A percentile compares a stretch with the other conserved stretches of the same genome.
Conservation (phyloP, 2,888 invertebrate species). For the Ophion slaviceki region DNA sequence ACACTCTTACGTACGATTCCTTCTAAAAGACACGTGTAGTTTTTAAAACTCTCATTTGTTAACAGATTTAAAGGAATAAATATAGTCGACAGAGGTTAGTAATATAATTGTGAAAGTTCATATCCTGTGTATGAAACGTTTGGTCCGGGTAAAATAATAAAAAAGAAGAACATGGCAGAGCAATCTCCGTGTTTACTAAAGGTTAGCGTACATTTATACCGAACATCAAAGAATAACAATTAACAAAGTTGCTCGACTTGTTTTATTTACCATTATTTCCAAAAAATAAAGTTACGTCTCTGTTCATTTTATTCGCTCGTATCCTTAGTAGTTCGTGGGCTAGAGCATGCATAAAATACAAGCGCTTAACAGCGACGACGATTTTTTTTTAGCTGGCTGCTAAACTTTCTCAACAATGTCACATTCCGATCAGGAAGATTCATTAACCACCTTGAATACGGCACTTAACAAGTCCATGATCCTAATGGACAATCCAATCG, state of each 20-base stretch:
- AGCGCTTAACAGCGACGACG: not conserved
- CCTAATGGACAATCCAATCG: slow-evolving; percentile 68
- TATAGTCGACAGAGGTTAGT: not conserved
- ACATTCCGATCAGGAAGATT: slow-evolving; percentile 65
- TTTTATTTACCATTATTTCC: too few species aligned
- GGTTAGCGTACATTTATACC: not conserved
- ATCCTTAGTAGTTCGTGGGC: not conserved
- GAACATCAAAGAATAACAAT: not conserved
- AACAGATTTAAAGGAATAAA: not conserved
- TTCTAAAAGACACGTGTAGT: not conserved
- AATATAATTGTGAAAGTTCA: not conserved
- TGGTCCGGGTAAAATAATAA: not conserved
- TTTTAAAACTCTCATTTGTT: not conserved
- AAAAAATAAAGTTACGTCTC: too few species aligned
- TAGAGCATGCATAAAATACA: not conserved
- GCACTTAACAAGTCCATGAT: slow-evolving; percentile 75
- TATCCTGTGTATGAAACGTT: not conserved
- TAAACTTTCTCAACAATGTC: slow-evolving; percentile 39
- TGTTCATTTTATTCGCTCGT: not conserved
- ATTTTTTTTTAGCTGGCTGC: slow-evolving; percentile 8
- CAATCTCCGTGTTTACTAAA: not conserved
- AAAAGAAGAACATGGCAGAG: not conserved
- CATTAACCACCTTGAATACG: slow-evolving; percentile 73
- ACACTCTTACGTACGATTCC: not conserved
- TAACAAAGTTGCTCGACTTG: too few species aligned